Evolutionary conservation across 2,113 vertebrate genomes (phyloP).

Genomic region (Pluvianellus socialis): DNA sequence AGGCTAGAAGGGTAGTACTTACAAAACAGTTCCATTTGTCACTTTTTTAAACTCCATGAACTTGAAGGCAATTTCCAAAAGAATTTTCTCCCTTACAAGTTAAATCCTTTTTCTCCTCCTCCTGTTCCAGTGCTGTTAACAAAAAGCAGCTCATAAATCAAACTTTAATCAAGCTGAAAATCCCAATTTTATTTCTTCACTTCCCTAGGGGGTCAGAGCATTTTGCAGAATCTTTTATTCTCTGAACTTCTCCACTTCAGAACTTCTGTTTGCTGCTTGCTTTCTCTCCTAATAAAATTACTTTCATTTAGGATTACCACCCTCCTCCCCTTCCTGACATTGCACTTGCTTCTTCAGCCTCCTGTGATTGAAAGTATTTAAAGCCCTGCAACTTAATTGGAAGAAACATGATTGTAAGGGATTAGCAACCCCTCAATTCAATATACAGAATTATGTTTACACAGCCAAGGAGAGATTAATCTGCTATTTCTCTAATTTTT

Average conservation of each 20-base stretch:
- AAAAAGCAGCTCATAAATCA: conserved; percentile 65
- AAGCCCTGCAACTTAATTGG: conserved; percentile 71
- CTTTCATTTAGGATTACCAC: conserved; percentile 69
- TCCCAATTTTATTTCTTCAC: conserved; percentile 44
- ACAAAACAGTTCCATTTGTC: conserved; percentile 13
- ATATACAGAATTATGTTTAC: conserved; percentile 78
- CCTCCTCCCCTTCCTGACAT: conserved; percentile 17
- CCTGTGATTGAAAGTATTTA: conserved; percentile 67
- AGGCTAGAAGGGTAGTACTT: not conserved
- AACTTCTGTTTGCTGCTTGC: conserved; percentile 40
- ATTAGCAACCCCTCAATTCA: conserved; percentile 79
- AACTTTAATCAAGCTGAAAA: conserved; percentile 69
- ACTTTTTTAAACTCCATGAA: not conserved
- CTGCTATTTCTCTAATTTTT: conserved; percentile 73
- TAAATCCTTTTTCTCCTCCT: conserved; percentile 58
- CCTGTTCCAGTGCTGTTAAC: conserved; percentile 50
- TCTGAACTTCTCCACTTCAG: conserved; percentile 53
- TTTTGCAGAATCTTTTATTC: conserved; percentile 68
- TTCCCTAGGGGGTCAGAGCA: conserved; percentile 17
- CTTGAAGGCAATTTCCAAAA: conserved; percentile 63
- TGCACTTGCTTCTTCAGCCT: conserved; percentile 34
- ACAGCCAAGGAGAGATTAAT: conserved; percentile 69
- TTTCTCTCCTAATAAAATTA: conserved; percentile 64
- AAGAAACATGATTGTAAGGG: conserved; percentile 77
- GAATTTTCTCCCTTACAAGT: conserved; percentile 60